These are phyloP conservation scores for Cyrtorhinus lividipennis DNA, from an alignment of 1,140 invertebrate genomes.

Conservation along the genomic window DNA sequence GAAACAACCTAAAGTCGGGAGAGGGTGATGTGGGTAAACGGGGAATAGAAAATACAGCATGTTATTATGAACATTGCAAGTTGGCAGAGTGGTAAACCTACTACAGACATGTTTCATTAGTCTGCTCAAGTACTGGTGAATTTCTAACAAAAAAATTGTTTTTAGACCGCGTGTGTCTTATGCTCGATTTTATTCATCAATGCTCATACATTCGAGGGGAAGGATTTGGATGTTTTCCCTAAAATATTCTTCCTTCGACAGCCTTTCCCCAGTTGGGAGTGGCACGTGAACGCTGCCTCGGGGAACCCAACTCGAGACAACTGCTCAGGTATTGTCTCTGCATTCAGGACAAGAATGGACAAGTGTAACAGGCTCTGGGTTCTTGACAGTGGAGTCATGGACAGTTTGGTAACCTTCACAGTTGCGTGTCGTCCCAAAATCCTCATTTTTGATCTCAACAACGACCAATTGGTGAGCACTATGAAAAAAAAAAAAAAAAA, in stretches of 20 bases:
- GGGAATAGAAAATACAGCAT: no score
- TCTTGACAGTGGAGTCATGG: constrained; percentile 51
- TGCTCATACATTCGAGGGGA: no score
- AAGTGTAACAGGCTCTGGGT: constrained; percentile 64
- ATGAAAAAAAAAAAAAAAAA: neutral
- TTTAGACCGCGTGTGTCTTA: no score
- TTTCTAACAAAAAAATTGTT: no score
- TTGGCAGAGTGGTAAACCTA: no score
- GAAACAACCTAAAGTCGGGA: no score
- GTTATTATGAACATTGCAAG: no score
- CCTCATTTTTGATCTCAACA: constrained; percentile 55
- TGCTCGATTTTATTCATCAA: no score
- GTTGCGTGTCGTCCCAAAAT: constrained; percentile 63
- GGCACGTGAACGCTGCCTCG: constrained; percentile 45
- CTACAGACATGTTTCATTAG: no score
- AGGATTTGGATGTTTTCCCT: no score
- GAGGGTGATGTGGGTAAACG: no score
- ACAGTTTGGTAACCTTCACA: constrained; percentile 56
- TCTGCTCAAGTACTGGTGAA: no score
- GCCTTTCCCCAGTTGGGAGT: constrained; percentile 66
- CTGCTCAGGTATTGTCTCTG: constrained; percentile 57
- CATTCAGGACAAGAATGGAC: constrained; percentile 55
- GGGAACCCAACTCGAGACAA: constrained; percentile 35
- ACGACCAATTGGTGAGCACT: constrained; percentile 24
- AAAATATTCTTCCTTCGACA: constrained; percentile 28